phyloP scores from a whole-genome alignment of 2,888 invertebrate genomes.

The Rhogogaster chlorosoma region DNA sequence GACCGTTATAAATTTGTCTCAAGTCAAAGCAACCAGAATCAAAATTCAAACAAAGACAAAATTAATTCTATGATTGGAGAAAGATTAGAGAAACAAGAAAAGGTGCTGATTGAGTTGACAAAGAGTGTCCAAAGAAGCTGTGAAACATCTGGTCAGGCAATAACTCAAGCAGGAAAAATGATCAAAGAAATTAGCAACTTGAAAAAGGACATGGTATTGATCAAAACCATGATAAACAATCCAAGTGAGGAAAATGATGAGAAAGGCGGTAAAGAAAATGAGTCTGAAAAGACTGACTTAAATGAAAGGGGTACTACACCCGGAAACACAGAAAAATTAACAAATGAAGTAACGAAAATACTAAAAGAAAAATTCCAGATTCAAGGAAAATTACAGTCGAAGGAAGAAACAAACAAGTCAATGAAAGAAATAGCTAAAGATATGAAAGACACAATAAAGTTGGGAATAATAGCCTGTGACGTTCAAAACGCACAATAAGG shows the following conservation, averaged over 20 bases:
- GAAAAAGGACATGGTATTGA: background rate
- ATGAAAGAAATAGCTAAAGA: too few relatives aligned
- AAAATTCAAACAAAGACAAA: background rate
- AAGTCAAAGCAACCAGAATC: background rate
- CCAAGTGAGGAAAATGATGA: background rate
- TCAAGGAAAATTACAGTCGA: background rate
- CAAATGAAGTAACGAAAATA: background rate
- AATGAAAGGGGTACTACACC: background rate
- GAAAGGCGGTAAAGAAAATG: background rate
- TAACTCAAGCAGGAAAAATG: background rate
- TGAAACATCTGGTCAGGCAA: background rate
- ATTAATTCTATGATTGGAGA: background rate
- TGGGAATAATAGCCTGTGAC: background rate
- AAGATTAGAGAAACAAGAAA: background rate
- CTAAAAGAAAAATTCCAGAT: background rate
- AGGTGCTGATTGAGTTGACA: background rate
- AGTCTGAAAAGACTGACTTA: background rate
- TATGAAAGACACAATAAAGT: background rate
- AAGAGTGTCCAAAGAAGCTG: background rate
- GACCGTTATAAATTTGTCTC: background rate
- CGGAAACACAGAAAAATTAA: background rate
- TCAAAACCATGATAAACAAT: background rate
- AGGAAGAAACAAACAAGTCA: background rate
- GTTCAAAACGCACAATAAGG: too few relatives aligned
- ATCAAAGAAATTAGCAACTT: background rate